Evolutionary conservation across 2,888 invertebrate species (phyloP).

Genomic region (Macrosoma leucophasiata): DNA sequence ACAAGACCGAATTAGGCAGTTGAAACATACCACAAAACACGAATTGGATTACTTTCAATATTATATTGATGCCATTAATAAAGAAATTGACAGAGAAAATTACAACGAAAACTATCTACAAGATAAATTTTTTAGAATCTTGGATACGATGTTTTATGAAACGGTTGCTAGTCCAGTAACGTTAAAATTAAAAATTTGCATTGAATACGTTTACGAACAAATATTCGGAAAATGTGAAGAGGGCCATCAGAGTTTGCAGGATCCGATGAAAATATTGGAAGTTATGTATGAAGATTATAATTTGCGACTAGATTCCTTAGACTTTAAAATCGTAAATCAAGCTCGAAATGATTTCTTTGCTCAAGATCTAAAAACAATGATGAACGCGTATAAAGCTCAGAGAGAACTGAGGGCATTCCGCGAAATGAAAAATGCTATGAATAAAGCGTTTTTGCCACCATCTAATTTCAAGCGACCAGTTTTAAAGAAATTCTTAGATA

Average conservation of each 20-base stretch:
- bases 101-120: conserved; percentile 54
- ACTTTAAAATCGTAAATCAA: conserved; percentile 60
- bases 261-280: conserved; percentile 67
- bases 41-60: conserved; percentile 64
- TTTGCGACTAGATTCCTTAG: conserved; percentile 55
- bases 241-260: conserved; percentile 56
- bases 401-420: conserved; percentile 57
- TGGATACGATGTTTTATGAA: conserved; percentile 56
- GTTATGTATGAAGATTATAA: conserved; percentile 66
- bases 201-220: conserved; percentile 67
- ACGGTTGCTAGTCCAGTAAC: conserved; percentile 57
- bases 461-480: conserved; percentile 44
- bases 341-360: conserved; percentile 59
- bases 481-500: conserved; percentile 48
- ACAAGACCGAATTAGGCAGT: conserved; percentile 48
- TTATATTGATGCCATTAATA: conserved; percentile 54
- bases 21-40: conserved; percentile 47
- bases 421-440: conserved; percentile 65
- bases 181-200: conserved; percentile 61
- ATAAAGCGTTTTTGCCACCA: conserved; percentile 61
- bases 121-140: conserved; percentile 60
- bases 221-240: conserved; percentile 66
- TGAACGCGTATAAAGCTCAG: conserved; percentile 55
- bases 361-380: conserved; percentile 63
- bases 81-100: conserved; percentile 50